Percentiles rank a stretch among this genome's conserved stretches.
Evolutionary conservation across 2,113 vertebrate species (phyloP).

Genomic region (Balaeniceps rex): DNA sequence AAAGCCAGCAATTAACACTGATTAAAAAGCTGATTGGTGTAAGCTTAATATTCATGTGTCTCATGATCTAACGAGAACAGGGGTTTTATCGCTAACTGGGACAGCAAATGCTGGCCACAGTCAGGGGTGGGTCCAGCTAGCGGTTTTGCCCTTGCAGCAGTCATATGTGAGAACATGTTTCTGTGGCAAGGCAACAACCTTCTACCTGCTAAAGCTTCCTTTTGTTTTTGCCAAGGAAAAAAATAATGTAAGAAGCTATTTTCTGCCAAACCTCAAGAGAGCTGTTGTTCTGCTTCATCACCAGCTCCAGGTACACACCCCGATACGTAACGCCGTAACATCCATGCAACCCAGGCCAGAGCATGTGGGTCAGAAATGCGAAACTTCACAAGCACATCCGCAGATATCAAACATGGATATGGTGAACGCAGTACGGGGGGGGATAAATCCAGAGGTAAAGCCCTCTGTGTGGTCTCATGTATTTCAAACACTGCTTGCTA

Average conservation of each 20-base stretch:
- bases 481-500: not conserved
- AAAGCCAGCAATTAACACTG: not conserved
- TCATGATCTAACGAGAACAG: not conserved
- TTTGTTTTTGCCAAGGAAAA: not conserved
- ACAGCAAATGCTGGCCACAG: not conserved
- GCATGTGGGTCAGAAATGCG: accelerated
- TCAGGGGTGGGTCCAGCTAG: not conserved
- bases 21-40: not conserved
- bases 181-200: not conserved
- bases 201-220: slow-evolving; percentile 37
- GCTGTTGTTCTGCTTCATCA: not conserved
- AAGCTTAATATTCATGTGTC: not conserved
- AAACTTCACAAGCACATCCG: not conserved
- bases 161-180: not conserved
- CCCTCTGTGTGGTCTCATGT: not conserved
- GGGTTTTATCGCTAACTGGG: not conserved
- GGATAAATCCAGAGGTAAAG: not conserved
- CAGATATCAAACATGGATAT: not conserved
- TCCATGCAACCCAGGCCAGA: not conserved
- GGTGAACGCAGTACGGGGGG: accelerated
- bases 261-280: slow-evolving; percentile 24
- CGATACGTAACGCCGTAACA: not conserved
- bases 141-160: not conserved
- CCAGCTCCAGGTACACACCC: not conserved
- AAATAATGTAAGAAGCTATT: not conserved